Evolutionary conservation across 1,140 invertebrate species (phyloP).

Genomic region (Colletes latitarsis): DNA sequence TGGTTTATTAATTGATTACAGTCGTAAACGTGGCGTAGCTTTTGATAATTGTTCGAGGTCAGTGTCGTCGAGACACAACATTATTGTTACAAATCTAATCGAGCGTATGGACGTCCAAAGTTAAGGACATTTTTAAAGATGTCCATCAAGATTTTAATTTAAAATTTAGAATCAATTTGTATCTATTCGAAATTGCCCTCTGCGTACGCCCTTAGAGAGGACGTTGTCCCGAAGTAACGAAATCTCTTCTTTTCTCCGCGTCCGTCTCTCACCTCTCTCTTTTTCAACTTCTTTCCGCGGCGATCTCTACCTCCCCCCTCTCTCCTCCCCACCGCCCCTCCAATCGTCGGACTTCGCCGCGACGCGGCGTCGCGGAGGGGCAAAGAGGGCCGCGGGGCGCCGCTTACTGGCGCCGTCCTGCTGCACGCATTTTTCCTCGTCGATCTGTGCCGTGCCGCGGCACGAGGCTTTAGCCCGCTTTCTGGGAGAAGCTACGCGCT

Average conservation of each 20-base stretch:
- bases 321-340: neutral
- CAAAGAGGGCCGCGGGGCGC: conserved; percentile 20
- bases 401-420: conserved; percentile 64
- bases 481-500: conserved; percentile 36
- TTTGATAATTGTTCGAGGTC: too few relatives aligned
- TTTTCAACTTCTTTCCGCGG: neutral
- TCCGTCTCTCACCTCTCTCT: neutral
- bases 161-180: too few relatives aligned
- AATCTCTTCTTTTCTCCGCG: neutral
- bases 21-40: too few relatives aligned
- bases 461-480: conserved; percentile 38
- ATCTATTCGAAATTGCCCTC: too few relatives aligned
- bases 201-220: too few relatives aligned
- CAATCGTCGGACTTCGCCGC: neutral
- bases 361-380: conserved; percentile 9
- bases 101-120: too few relatives aligned
- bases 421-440: conserved; percentile 64
- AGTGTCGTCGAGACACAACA: too few relatives aligned
- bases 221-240: too few relatives aligned
- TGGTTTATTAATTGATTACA: too few relatives aligned
- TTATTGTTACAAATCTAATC: too few relatives aligned
- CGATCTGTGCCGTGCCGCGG: conserved; percentile 39
- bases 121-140: too few relatives aligned
- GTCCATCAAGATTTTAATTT: too few relatives aligned
- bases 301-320: neutral